Conservation (phyloP, 2,113 vertebrate genomes). For the Megaceryle maxima region DNA sequence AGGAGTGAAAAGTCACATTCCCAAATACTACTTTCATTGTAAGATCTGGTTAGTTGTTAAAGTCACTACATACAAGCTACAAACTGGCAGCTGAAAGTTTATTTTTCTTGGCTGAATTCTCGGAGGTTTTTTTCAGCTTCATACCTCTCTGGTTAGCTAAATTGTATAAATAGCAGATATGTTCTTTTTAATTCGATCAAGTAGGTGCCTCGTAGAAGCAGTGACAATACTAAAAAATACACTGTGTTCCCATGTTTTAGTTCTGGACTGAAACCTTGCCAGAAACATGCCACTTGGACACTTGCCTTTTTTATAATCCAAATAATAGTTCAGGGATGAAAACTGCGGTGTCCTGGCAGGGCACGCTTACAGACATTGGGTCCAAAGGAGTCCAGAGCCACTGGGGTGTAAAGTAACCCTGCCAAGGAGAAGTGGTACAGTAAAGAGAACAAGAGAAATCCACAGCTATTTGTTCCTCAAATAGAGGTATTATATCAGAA, state of each 20-base stretch:
- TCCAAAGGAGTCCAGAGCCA: not conserved
- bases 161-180: not conserved
- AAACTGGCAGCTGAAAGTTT: conserved; percentile 33
- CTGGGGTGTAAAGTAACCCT: not conserved
- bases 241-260: not conserved
- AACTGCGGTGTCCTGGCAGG: not conserved
- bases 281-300: not conserved
- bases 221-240: conserved; percentile 7
- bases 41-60: conserved; percentile 3
- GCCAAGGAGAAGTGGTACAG: not conserved
- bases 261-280: not conserved
- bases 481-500: not conserved
- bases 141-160: conserved; percentile 33
- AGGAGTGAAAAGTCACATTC: not conserved
- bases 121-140: not conserved
- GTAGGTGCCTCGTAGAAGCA: conserved; percentile 11
- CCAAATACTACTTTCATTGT: conserved; percentile 19
- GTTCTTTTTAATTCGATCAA: conserved; percentile 29
- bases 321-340: not conserved
- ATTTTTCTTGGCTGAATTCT: conserved; percentile 45
- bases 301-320: not conserved
- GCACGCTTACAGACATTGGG: not conserved
- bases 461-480: not conserved
- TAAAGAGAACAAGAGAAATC: not conserved
- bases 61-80: not conserved